Evolutionary conservation across 2,888 invertebrate genomes (phyloP).

Genomic region (Zonitis immaculata): DNA sequence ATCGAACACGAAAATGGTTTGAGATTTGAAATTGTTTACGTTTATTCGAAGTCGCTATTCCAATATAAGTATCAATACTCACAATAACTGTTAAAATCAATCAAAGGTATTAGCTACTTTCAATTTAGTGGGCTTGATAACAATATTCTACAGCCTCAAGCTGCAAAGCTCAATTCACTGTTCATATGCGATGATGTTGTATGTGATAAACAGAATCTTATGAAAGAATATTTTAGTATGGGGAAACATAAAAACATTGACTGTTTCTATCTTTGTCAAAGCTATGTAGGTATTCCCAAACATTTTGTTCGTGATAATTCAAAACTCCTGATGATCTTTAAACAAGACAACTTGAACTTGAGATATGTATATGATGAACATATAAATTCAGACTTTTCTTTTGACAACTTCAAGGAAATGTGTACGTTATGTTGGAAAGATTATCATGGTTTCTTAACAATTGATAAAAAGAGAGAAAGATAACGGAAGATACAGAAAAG

Average conservation of each 20-base stretch:
- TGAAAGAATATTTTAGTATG: slow-evolving; percentile 37
- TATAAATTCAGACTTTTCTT: too few relatives aligned
- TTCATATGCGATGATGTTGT: slow-evolving; percentile 44
- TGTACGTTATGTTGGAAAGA: too few relatives aligned
- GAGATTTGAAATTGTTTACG: slow-evolving; percentile 41
- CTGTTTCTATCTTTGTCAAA: slow-evolving; percentile 39
- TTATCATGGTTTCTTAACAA: too few relatives aligned
- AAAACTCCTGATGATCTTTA: too few relatives aligned
- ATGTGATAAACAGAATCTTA: slow-evolving; percentile 35
- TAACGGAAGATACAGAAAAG: too few relatives aligned
- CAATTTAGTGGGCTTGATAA: slow-evolving; percentile 23
- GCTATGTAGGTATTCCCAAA: slow-evolving; percentile 37
- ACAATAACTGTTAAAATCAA: slow-evolving; percentile 21
- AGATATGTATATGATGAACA: too few relatives aligned
- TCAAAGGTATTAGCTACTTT: slow-evolving; percentile 29
- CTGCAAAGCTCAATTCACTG: slow-evolving; percentile 33
- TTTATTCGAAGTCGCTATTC: slow-evolving; percentile 35
- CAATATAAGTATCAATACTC: slow-evolving; percentile 36
- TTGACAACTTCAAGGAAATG: too few relatives aligned
- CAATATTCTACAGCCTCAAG: slow-evolving; percentile 24
- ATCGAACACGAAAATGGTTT: slow-evolving; percentile 37
- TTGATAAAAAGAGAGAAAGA: too few relatives aligned
- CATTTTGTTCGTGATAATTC: too few relatives aligned
- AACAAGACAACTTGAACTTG: too few relatives aligned
- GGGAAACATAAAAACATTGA: slow-evolving; percentile 39